Base-by-base conservation (phyloP, 1,140 invertebrate genomes). In the Leptinotarsa defecta region DNA sequence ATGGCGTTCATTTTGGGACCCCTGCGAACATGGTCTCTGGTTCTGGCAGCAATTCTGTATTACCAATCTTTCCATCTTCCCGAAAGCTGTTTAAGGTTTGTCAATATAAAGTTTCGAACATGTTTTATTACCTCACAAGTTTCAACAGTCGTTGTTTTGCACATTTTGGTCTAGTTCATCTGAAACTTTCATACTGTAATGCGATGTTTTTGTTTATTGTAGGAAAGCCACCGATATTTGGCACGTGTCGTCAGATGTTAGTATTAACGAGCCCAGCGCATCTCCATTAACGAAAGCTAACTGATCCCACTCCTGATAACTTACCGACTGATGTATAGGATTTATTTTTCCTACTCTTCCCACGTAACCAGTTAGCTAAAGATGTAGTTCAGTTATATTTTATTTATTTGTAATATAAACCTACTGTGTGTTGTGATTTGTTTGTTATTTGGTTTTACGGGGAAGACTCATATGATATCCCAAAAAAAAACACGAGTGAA, bases 1-100 rank as follows among this genome's bases (percentile, higher is more conserved):
- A 81, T 94, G 81, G 92, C 94, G 1, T 90, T 94, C 74, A 75
- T 96, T 63, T 84, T 96, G 48, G 93, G 94, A 57, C 94, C 94
- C 15, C 86, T 95, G 15, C 87, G 94, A 76, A 94, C 93, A 2
- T 96, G 95, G 92, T 93, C 92, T 73, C 86, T 95, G 48, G 79
- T 93, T 19, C 83, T 95, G 74, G 91, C 91, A 76, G 71, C 91
- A 17, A 83, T 90, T 61, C 81, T 95, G 27, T 94, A 91, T 91
- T 89, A 91, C 78, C 84, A 88, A 70, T 86, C 88, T 3, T 79
- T 88, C 68, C 81, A 80, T 76, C 85, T 90, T 83, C 89, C 89
- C 3, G 81, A 87, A 52, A 82, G 86, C 48, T 87, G 86, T 79
- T 82, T 89, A 62, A 88, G 84, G 89, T 90, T 81, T 74, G 75